Base-by-base conservation (phyloP, 2,888 invertebrate genomes). In the Mythimna vitellina region DNA sequence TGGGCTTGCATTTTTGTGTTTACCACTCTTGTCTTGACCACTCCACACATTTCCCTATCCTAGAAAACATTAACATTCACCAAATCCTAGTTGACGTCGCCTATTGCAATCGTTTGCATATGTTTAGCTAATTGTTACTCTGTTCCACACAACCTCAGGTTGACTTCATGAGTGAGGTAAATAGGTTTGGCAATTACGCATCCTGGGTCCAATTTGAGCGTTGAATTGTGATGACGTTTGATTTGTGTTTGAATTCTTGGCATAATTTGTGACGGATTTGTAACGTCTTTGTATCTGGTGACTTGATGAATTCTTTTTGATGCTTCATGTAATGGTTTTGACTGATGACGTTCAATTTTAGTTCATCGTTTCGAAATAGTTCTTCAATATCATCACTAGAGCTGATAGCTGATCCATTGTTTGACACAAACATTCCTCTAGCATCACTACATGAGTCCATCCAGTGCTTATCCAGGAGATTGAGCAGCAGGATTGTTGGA, bases 51-150 rank as follows among this genome's bases (percentile, higher is more conserved):
- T 63, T 42, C 69, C 17, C 3, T 74, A 56, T 32, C 32, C 62
- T 17, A 64, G 62, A 80, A 83, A 86, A 83, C 87, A 86, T 88
- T 85, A 87, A 83, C 86, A 88, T 87, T 81, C 85, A 80, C 85
- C 80, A 81, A 88, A 87, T 86, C 87, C 81, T 78, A 82, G 84
- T 80, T 76, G 68, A 82, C 80, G 76, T 82, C 73, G 79, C 83
- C 85, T 76, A 80, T 79, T 86, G 86, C 84, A 85, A 81, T 83
- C 85, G 82, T 88, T 87, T 83, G 87, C 88, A 87, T 88, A 88
- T 82, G 81, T 86, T 86, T 82, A 84, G 85, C 81, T 87, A 88
- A 88, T 88, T 87, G 87, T 88, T 87, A 85, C 87, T 77, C 77
- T 66, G 82, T 70, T 74, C 74, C 72, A 70, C 70, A 65, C 72